phyloP scores from a whole-genome alignment of 1,140 invertebrate species.

The Papilio aristodemus region DNA sequence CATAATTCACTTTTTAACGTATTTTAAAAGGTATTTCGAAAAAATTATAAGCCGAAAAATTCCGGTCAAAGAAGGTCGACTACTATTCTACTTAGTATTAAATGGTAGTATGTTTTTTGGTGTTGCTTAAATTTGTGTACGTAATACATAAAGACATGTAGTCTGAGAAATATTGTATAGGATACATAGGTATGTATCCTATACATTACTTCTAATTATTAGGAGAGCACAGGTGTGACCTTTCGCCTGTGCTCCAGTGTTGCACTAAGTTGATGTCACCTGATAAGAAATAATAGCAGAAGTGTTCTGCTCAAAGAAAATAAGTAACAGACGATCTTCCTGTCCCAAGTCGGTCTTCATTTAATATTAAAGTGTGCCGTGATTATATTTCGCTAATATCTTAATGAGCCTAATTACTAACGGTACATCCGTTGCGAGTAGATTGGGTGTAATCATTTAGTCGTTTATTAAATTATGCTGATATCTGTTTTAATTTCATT shows the following conservation, averaged over 20 bases:
- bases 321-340: neutral
- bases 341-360: neutral
- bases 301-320: neutral
- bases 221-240: no score
- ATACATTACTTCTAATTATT: no score
- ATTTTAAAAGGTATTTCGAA: constrained; percentile 33
- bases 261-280: no score
- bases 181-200: no score
- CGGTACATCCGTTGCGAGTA: neutral
- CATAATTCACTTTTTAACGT: neutral
- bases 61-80: constrained; percentile 27
- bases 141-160: neutral
- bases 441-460: neutral
- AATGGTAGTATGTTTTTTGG: neutral
- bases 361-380: neutral
- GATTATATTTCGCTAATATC: constrained; percentile 3
- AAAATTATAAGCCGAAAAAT: constrained; percentile 9
- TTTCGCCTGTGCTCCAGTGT: no score
- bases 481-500: neutral
- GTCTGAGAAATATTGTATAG: no score
- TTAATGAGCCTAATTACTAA: constrained; percentile 16
- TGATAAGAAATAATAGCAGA: neutral
- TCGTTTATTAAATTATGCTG: neutral
- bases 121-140: constrained; percentile 14
- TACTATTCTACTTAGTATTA: constrained; percentile 8